Evolutionary conservation across 2,888 invertebrate genomes (phyloP).

Genomic region (Nephrocerus scutellatus): DNA sequence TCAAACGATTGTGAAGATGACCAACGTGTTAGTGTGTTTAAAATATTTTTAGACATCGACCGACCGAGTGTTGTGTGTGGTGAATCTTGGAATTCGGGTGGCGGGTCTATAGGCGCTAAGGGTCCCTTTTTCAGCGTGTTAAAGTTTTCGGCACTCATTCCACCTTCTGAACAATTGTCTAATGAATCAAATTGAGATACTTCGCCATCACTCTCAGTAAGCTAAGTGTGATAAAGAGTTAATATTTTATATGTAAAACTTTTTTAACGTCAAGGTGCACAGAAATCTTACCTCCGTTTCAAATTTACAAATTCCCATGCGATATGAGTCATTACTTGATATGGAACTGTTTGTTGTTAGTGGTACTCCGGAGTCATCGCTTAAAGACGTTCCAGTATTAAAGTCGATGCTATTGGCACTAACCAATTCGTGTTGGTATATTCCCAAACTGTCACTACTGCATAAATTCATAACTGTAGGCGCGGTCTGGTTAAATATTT

Average conservation of each 20-base stretch:
- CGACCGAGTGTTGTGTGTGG: constrained; percentile 45
- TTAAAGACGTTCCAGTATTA: constrained; percentile 45
- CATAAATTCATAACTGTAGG: constrained; percentile 28
- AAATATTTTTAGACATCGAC: constrained; percentile 39
- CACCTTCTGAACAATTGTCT: constrained; percentile 64
- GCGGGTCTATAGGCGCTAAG: constrained; percentile 68
- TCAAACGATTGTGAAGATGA: constrained; percentile 44
- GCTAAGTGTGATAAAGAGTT: constrained; percentile 47
- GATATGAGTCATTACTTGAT: constrained; percentile 47
- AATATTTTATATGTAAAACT: not conserved
- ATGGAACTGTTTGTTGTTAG: constrained; percentile 47
- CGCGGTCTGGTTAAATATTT: constrained; percentile 22
- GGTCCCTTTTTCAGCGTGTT: constrained; percentile 77
- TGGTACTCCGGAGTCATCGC: constrained; percentile 47
- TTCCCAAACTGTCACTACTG: constrained; percentile 41
- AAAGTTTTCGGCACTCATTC: constrained; percentile 74
- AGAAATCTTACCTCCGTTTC: constrained; percentile 41
- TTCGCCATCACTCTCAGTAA: constrained; percentile 77
- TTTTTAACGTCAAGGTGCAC: not conserved
- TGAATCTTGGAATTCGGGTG: constrained; percentile 69
- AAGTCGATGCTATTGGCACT: constrained; percentile 47
- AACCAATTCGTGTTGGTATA: constrained; percentile 41
- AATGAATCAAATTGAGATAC: constrained; percentile 72
- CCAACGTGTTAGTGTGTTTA: constrained; percentile 39
- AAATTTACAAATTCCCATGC: constrained; percentile 45